These are phyloP conservation scores for Cheilosia urbana DNA, from an alignment of 2,888 invertebrate species.

Conservation along the genomic window DNA sequence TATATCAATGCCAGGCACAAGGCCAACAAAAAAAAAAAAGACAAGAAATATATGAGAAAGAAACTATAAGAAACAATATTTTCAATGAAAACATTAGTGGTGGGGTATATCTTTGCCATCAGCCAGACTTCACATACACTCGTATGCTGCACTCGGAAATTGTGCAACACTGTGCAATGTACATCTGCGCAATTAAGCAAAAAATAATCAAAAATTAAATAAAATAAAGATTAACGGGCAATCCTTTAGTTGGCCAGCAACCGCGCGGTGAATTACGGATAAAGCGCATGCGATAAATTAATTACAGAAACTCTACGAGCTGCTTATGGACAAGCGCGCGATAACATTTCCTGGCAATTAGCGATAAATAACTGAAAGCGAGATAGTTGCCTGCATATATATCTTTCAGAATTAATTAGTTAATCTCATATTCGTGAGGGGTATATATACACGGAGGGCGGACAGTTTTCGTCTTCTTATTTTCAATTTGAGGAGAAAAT, in stretches of 20 bases:
- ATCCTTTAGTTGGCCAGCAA: constrained; percentile 26
- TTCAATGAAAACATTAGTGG: constrained; percentile 65
- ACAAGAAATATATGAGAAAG: neutral
- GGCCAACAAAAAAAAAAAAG: constrained; percentile 20
- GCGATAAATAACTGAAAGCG: constrained; percentile 66
- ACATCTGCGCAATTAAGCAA: constrained; percentile 66
- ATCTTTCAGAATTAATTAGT: constrained; percentile 57
- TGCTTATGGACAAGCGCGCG: constrained; percentile 37
- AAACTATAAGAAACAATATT: constrained; percentile 38
- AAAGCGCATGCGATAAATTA: constrained; percentile 67
- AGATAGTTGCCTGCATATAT: constrained; percentile 10
- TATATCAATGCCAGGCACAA: constrained; percentile 73
- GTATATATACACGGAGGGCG: neutral
- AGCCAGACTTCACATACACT: constrained; percentile 2
- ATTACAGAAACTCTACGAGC: constrained; percentile 49
- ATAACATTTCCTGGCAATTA: constrained; percentile 70
- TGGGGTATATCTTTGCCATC: constrained; percentile 8
- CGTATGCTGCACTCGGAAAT: neutral
- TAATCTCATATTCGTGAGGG: constrained; percentile 3
- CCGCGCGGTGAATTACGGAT: constrained; percentile 40
- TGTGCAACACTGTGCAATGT: constrained; percentile 21
- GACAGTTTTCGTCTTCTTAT: neutral
- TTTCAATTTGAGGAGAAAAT: neutral
- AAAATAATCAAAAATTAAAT: constrained; percentile 48
- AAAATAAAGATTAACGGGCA: constrained; percentile 68